Percentiles rank a stretch among this genome's conserved stretches.
Evolutionary conservation across 2,113 vertebrate species (phyloP).

Genomic region (Trematocara variabile): DNA sequence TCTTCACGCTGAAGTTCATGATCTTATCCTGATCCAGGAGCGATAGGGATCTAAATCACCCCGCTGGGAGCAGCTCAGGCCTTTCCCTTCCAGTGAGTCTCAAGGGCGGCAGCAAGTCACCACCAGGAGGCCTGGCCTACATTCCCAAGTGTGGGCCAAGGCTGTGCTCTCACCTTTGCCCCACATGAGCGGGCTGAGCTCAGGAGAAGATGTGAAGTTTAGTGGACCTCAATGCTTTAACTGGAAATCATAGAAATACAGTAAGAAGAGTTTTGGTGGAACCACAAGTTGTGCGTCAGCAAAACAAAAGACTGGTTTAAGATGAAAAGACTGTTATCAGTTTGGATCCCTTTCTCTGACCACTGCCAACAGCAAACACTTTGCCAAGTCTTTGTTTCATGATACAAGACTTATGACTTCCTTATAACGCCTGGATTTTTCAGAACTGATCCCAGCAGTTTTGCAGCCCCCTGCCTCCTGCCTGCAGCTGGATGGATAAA

Average conservation of each 20-base stretch:
- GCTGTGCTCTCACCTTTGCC: constrained; percentile 22
- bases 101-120: not conserved
- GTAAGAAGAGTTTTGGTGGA: not conserved
- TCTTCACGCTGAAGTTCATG: not conserved
- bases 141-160: constrained; percentile 11
- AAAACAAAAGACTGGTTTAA: not conserved
- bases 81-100: constrained; percentile 16
- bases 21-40: constrained; percentile 17
- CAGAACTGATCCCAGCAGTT: not conserved
- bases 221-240: not conserved
- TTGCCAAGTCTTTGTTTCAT: constrained; percentile 27
- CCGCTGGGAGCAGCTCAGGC: constrained; percentile 17
- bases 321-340: not conserved
- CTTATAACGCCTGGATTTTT: not conserved
- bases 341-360: not conserved
- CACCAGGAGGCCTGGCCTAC: constrained; percentile 12
- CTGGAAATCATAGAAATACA: not conserved
- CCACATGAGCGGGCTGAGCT: not conserved
- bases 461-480: not conserved
- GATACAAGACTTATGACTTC: not conserved
- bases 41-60: constrained; percentile 49
- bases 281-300: not conserved
- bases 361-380: not conserved
- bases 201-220: not conserved
- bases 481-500: not conserved